Base-by-base conservation (phyloP, 2,888 invertebrate genomes). In the Parasteatoda lunata region DNA sequence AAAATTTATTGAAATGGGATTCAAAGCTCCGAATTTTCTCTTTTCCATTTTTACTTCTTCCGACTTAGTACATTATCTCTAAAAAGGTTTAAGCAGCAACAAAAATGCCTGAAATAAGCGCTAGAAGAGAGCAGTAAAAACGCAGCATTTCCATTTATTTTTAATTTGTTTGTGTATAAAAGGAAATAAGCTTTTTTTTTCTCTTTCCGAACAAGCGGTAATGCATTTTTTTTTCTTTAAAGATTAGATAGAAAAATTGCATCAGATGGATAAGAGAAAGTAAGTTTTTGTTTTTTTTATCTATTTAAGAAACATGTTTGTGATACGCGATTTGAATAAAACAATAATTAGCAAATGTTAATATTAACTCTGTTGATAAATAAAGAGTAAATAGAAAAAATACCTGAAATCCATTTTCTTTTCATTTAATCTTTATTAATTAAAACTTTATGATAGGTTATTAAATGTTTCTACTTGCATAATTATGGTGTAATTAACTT, bases 1-100 rank as follows among this genome's bases (percentile, higher is more conserved):
- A 54, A 78, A 78, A 84, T 84, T 84, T 84, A 84, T 84, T 84
- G 84, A 84, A 84, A 84, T 84, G 84, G 66, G 73, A 84, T 77
- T 72, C 77, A 77, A 71, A 77, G 77, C 66, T 68, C 64, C 54
- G n/a, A 49, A 30, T 54, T 52, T 65, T 49, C 15, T 47, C 48
- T 76, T 75, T 76, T 64, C 15, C 59, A 13, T 64, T 75, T 13
- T 75, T 8, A n/a, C 52, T 59, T 11, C 11, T 30, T 13, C 9
- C 49, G 15, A 52, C 73, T 49, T 69, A 52, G 59, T 69, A 54
- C 66, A 73, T 81, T 75, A 75, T 66, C 59, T 6, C 68, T 47
- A 68, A 81, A 76, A 65, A 45, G n/a, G 54, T 54, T 47, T 73
- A 64, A 70, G 9, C 3, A 52, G 54, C 54, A 66, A 72, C 59